Percentiles rank a stretch among this genome's conserved stretches.
Evolutionary conservation across 2,888 invertebrate genomes (phyloP).

Genomic region (Mechanitis mazaeus): DNA sequence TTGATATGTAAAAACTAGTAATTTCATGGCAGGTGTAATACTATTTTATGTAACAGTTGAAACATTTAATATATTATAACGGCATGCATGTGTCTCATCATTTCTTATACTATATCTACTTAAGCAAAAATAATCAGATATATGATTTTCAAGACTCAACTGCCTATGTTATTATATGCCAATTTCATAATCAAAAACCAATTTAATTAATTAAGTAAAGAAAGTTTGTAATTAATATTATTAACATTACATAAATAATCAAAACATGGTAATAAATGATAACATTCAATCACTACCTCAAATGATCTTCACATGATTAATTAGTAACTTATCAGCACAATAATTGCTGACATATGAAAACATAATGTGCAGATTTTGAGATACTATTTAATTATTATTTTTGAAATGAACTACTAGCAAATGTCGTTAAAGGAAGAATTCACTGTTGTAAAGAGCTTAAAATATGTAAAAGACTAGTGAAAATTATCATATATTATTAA

Average conservation of each 20-base stretch:
- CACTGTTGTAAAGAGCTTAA: neutral
- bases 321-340: conserved; percentile 10
- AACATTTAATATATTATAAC: no score
- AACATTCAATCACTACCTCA: conserved; percentile 1
- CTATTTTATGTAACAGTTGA: no score
- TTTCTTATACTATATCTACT: no score
- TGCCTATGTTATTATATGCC: no score
- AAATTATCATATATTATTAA: conserved; percentile 7
- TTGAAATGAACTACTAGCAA: neutral
- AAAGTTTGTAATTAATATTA: neutral
- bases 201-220: no score
- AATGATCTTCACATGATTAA: conserved; percentile 22
- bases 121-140: no score
- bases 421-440: neutral
- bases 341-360: conserved; percentile 8
- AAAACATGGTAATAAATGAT: conserved; percentile 5
- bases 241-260: neutral
- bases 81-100: no score
- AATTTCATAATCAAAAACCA: no score
- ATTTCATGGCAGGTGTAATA: no score
- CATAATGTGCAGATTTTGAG: neutral
- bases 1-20: no score
- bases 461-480: neutral
- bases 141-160: no score
- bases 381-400: no score